Evolutionary conservation across 2,113 vertebrate species (phyloP).

Genomic region (Aldabrachelys gigantea): DNA sequence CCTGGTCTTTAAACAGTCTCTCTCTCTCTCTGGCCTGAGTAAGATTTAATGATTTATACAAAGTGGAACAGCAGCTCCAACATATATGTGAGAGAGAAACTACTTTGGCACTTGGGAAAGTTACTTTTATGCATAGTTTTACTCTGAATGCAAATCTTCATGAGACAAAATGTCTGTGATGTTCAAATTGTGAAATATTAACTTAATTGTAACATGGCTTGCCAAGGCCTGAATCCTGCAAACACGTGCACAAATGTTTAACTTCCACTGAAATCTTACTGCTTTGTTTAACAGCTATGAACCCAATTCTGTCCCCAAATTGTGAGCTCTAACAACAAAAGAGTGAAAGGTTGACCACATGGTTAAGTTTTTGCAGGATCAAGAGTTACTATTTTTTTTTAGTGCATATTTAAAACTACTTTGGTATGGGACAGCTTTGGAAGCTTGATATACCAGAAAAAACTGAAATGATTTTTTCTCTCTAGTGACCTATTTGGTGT

Average conservation of each 20-base stretch:
- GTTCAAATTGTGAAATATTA: neutral
- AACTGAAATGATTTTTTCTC: conserved; percentile 4
- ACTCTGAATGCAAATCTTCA: neutral
- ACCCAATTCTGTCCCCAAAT: neutral
- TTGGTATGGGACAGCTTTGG: neutral
- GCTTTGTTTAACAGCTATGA: neutral
- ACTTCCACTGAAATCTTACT: neutral
- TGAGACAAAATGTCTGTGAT: neutral
- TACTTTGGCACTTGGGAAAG: neutral
- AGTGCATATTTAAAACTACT: neutral
- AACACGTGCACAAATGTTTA: neutral
- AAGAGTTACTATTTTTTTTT: neutral
- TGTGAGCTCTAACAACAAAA: neutral
- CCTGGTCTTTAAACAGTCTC: neutral
- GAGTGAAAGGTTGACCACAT: neutral
- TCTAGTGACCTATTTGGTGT: conserved; percentile 85
- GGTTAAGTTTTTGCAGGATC: neutral
- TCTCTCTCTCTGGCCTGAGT: neutral
- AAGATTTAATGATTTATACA: neutral
- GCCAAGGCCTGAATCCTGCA: neutral
- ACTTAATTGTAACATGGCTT: neutral
- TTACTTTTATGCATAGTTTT: neutral
- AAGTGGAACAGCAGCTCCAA: neutral
- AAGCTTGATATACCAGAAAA: neutral
- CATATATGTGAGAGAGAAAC: neutral